Conservation (phyloP, 2,888 invertebrate genomes). For the Monochamus alternatus region DNA sequence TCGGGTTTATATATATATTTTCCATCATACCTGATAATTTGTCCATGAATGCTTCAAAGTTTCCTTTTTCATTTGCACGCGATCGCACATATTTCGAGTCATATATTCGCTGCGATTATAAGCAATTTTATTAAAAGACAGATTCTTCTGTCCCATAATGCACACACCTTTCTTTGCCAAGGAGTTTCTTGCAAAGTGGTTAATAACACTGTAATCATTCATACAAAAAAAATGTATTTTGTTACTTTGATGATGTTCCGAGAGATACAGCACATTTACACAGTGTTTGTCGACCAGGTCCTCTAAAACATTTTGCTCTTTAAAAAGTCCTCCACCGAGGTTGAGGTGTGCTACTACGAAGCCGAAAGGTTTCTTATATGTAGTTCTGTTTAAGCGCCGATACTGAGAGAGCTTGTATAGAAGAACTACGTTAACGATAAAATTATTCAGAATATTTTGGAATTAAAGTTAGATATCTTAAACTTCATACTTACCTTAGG, state of each 20-base stretch:
- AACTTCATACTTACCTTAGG: constrained; percentile 54
- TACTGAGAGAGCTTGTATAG: no score
- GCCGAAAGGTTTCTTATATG: no score
- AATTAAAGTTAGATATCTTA: no score
- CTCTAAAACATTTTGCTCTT: no score
- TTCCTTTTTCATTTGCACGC: neutral
- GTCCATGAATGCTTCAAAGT: constrained; percentile 5
- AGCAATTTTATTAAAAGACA: neutral
- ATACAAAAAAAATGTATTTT: neutral
- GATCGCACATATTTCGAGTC: neutral
- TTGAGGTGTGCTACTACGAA: no score
- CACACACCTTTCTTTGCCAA: neutral
- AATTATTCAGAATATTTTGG: no score
- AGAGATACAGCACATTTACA: no score
- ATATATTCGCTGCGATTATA: neutral
- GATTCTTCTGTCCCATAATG: neutral
- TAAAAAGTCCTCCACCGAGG: no score
- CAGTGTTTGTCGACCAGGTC: no score
- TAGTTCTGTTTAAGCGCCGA: no score
- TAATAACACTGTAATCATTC: neutral
- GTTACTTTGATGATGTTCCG: neutral
- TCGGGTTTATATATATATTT: neutral
- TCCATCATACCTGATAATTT: neutral
- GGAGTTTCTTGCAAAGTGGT: neutral
- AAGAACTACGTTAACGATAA: no score